Percentiles rank a stretch among this genome's conserved stretches.
These are phyloP conservation scores for Coilia nasus DNA, from an alignment of 2,797 vertebrate species.

Conservation along the genomic window DNA sequence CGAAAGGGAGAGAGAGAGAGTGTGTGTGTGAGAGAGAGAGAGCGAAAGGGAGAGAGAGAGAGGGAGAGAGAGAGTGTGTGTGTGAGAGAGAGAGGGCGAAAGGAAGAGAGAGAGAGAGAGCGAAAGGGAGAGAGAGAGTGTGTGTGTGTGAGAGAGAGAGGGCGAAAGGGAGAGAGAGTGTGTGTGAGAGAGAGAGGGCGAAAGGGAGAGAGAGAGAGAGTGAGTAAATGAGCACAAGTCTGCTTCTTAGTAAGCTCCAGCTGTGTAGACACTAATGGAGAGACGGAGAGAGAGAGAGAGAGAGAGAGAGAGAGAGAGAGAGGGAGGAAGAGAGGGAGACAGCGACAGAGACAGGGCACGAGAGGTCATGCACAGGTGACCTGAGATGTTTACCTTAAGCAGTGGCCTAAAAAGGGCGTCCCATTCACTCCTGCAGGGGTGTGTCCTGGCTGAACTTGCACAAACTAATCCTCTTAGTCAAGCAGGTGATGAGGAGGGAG, in stretches of 20 bases:
- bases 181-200: background rate
- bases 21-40: too few relatives aligned
- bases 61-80: too few relatives aligned
- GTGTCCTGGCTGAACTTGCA: conserved; percentile 41
- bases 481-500: conserved; percentile 31
- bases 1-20: too few relatives aligned
- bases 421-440: conserved; percentile 39
- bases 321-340: background rate
- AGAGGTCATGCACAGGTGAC: background rate
- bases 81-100: too few relatives aligned
- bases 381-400: conserved; percentile 18
- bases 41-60: too few relatives aligned
- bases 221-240: too few relatives aligned
- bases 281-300: background rate
- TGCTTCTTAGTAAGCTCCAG: too few relatives aligned
- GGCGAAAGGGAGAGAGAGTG: background rate
- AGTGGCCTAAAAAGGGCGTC: conserved; percentile 34
- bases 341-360: background rate
- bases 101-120: too few relatives aligned
- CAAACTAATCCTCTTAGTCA: conserved; percentile 61
- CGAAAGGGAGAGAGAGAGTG: too few relatives aligned
- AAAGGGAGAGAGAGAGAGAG: too few relatives aligned
- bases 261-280: too few relatives aligned
- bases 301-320: background rate
- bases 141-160: too few relatives aligned